Conservation (phyloP, 1,140 invertebrate genomes). For the Copidosoma floridanum region DNA sequence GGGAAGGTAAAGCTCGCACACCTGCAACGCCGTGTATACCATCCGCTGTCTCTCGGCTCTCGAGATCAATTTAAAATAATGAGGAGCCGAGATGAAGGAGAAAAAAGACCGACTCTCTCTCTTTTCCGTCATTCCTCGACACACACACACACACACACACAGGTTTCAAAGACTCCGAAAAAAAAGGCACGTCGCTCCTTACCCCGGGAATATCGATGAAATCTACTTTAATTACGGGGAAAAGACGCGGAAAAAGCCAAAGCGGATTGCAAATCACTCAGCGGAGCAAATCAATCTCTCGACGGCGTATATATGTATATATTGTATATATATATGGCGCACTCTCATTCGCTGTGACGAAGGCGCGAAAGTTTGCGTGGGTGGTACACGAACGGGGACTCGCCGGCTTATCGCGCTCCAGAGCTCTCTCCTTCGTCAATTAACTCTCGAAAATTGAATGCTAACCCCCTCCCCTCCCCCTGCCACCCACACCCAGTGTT, state of each 20-base stretch:
- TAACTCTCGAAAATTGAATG: conserved; percentile 17
- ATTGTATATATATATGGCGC: too few relatives aligned
- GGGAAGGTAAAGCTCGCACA: too few relatives aligned
- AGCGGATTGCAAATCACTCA: conserved; percentile 42
- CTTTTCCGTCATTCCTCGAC: too few relatives aligned
- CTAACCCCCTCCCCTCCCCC: too few relatives aligned
- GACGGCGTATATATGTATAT: conserved; percentile 14
- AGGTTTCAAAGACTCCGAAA: too few relatives aligned
- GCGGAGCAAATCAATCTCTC: conserved; percentile 38
- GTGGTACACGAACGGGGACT: conserved; percentile 1
- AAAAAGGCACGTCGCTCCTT: background rate
- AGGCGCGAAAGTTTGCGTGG: conserved; percentile 13
- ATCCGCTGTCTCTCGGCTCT: too few relatives aligned
- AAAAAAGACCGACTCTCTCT: too few relatives aligned
- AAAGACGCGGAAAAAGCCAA: conserved; percentile 39
- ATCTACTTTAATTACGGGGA: conserved; percentile 39
- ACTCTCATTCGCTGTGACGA: too few relatives aligned
- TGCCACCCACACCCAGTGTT: too few relatives aligned
- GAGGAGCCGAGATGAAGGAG: background rate
- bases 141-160: too few relatives aligned
- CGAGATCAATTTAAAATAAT: conserved; percentile 15
- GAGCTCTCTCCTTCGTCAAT: background rate
- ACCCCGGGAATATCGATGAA: conserved; percentile 33
- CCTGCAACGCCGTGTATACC: too few relatives aligned
- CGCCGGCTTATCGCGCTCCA: conserved; percentile 5